A percentile compares a stretch with the other conserved stretches of the same genome.
These are phyloP conservation scores for Numenius arquata DNA, from an alignment of 2,113 vertebrate species.

Conservation along the genomic window DNA sequence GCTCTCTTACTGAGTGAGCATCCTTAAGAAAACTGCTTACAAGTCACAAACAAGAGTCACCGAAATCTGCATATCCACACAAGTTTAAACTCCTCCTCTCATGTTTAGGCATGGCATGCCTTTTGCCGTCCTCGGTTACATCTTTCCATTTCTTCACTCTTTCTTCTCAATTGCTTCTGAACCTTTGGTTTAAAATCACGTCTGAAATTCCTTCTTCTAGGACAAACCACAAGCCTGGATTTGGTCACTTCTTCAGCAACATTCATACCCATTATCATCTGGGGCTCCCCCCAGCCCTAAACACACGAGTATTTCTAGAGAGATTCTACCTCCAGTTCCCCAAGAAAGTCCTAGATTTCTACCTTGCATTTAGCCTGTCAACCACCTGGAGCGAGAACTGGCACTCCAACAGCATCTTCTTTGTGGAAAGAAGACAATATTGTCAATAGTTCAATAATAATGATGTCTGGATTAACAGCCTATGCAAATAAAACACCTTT, in stretches of 20 bases:
- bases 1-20: not conserved
- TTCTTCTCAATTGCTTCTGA: not conserved
- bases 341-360: not conserved
- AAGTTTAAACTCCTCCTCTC: not conserved
- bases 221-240: not conserved
- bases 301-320: not conserved
- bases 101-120: not conserved
- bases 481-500: not conserved
- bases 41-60: not conserved
- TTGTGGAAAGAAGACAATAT: not conserved
- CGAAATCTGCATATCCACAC: not conserved
- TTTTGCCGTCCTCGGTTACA: not conserved
- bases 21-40: not conserved
- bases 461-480: not conserved
- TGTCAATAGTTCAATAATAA: not conserved
- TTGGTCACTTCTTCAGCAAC: not conserved
- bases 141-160: not conserved
- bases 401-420: not conserved
- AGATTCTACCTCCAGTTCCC: not conserved
- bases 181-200: not conserved
- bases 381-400: not conserved
- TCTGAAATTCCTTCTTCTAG: not conserved
- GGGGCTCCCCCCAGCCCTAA: not conserved
- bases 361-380: not conserved
- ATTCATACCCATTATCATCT: not conserved